These are phyloP conservation scores for Lepidochrysops patricia DNA, from an alignment of 2,888 invertebrate genomes.

Conservation along the genomic window DNA sequence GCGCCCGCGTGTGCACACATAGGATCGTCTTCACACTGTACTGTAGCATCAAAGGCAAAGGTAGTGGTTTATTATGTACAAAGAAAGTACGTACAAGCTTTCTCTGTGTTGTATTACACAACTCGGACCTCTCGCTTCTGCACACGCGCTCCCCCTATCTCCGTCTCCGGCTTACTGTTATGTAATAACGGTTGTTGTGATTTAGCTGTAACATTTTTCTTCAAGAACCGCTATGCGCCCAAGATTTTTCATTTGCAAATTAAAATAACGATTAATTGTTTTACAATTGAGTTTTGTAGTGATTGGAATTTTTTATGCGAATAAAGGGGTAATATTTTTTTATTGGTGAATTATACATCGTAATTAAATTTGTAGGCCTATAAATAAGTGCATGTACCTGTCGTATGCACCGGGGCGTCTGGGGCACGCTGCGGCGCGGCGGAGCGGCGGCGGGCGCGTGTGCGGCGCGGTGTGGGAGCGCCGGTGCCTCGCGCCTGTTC, in stretches of 20 bases:
- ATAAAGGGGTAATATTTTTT: not conserved
- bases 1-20: conserved; percentile 39
- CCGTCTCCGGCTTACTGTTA: conserved; percentile 58
- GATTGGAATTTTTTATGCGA: not conserved
- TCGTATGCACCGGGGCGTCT: conserved; percentile 42
- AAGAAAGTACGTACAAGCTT: conserved; percentile 70
- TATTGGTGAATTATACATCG: not conserved
- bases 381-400: conserved; percentile 56
- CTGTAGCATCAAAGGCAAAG: conserved; percentile 36
- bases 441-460: conserved; percentile 26
- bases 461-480: conserved; percentile 29
- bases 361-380: conserved; percentile 30
- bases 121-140: conserved; percentile 51
- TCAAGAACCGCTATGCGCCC: conserved; percentile 46
- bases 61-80: conserved; percentile 38
- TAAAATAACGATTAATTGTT: conserved; percentile 15
- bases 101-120: conserved; percentile 71
- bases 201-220: conserved; percentile 69
- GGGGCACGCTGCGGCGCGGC: conserved; percentile 19
- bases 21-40: conserved; percentile 34
- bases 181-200: conserved; percentile 71
- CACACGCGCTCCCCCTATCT: conserved; percentile 31
- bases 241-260: conserved; percentile 37
- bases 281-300: not conserved
- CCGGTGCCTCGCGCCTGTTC: conserved; percentile 46